Base-by-base conservation (phyloP, 2,797 vertebrate genomes). In the Peromyscus aztecus region DNA sequence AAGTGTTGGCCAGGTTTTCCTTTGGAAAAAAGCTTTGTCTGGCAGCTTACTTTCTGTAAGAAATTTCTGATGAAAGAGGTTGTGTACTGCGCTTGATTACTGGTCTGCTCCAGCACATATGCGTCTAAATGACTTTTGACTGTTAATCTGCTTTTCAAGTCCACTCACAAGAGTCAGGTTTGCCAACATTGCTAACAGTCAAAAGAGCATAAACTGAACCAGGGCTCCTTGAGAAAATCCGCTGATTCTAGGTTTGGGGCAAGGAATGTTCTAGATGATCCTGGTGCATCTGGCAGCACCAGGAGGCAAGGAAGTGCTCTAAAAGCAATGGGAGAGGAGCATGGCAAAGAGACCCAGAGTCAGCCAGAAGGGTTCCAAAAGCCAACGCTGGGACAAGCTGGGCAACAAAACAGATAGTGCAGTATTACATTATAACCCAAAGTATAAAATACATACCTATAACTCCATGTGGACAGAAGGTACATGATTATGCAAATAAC, bases 71-170 rank as follows among this genome's bases (percentile, higher is more conserved):
- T 91, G 75, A 86, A 90, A 84, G 57, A 76, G 55, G 13, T 73
- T 43, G 63, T 52, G 82, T 69, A 24, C 59, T 29, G 4, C 7
- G 21, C 29, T 61, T 49, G 17, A 61, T 55, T 52, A 34, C 57
- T 46, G 43, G 49, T 46, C 49, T 75, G 4, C 84, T 78, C 92
- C 34, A 61, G 52, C n/a, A 85, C 59, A 73, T 65, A 77, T 6
- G 46, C 55, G 37, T 81, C 29, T n/a, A 65, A 94, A 61, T 31
- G 76, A 92, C 29, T 43, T 96, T 13, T 57, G 14, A 31, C 93
- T 88, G 19, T 89, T 81, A 52, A 76, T 91, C 46, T 69, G 34
- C 24, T 43, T 84, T 88, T 78, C 80, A 88, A 84, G 86, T 63
- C 34, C 63, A 65, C 34, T 46, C 37, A 65, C 77, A 85, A 75